Percentiles rank a stretch among this genome's conserved stretches.
phyloP scores from a whole-genome alignment of 2,888 invertebrate genomes.

The Chorisops tibialis region DNA sequence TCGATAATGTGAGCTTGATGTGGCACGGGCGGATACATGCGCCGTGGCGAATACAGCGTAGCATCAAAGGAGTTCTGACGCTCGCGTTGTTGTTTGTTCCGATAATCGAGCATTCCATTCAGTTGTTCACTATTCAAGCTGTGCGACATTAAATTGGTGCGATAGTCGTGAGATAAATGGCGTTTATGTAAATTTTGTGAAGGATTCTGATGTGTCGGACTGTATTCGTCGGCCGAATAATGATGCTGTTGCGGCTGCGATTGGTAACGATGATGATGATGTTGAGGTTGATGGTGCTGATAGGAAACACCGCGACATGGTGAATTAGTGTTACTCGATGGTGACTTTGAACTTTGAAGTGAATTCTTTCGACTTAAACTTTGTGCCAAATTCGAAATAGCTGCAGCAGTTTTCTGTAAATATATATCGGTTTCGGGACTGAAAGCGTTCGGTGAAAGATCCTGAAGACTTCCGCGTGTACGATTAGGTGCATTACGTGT shows the following conservation, averaged over 20 bases:
- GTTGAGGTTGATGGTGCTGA: slow-evolving; percentile 37
- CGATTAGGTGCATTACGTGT: slow-evolving; percentile 52
- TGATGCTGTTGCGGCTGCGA: slow-evolving; percentile 38
- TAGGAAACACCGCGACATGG: slow-evolving; percentile 31
- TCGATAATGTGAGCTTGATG: slow-evolving; percentile 35
- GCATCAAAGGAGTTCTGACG: slow-evolving; percentile 51
- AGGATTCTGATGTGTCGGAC: slow-evolving; percentile 44
- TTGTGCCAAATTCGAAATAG: slow-evolving; percentile 46
- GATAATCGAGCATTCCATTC: slow-evolving; percentile 26
- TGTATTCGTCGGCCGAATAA: slow-evolving; percentile 44
- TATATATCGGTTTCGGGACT: slow-evolving; percentile 54
- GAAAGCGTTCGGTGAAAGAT: slow-evolving; percentile 30
- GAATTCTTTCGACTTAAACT: slow-evolving; percentile 49
- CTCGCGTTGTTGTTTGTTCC: slow-evolving; percentile 39
- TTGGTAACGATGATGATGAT: slow-evolving; percentile 37
- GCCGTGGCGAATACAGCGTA: slow-evolving; percentile 19
- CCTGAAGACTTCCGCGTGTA: slow-evolving; percentile 44
- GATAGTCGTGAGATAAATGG: slow-evolving; percentile 36
- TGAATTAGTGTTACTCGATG: slow-evolving; percentile 30
- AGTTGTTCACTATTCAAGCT: slow-evolving; percentile 45
- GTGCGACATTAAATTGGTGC: slow-evolving; percentile 46
- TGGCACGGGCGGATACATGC: slow-evolving; percentile 22
- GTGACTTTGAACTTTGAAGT: slow-evolving; percentile 42
- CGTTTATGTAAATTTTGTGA: slow-evolving; percentile 37
- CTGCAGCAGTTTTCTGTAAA: slow-evolving; percentile 55